Percentiles rank a stretch among this genome's conserved stretches.
Conservation (phyloP, 2,797 vertebrate genomes). For the Moxostoma hubbsi region DNA sequence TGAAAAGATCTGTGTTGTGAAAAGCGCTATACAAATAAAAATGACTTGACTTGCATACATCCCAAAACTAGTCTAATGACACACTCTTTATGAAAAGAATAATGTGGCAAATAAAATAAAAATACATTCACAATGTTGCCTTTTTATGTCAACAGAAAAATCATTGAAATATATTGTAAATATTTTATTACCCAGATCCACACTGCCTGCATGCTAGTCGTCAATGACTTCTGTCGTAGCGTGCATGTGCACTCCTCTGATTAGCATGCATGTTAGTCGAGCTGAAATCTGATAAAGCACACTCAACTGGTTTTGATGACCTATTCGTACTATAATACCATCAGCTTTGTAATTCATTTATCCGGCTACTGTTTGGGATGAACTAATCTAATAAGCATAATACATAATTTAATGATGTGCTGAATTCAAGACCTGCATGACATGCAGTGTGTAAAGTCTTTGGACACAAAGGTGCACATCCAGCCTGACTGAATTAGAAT, state of each 20-base stretch:
- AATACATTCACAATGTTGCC: too few species aligned
- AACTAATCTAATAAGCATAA: slow-evolving; percentile 49
- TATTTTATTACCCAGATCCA: too few species aligned
- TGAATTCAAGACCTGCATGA: too few species aligned
- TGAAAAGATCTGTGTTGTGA: too few species aligned
- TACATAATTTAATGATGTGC: slow-evolving; percentile 23
- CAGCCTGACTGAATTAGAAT: neutral
- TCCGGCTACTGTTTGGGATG: slow-evolving; percentile 7
- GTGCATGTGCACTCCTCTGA: neutral
- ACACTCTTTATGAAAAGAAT: too few species aligned
- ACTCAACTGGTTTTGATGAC: slow-evolving; percentile 28
- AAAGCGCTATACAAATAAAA: too few species aligned
- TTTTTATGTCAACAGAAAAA: too few species aligned
- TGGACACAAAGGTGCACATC: neutral
- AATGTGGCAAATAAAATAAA: too few species aligned
- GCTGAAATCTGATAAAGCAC: slow-evolving; percentile 42
- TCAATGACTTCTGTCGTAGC: neutral
- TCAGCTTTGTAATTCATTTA: slow-evolving; percentile 33
- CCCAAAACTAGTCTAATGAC: too few species aligned
- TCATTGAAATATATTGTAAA: too few species aligned
- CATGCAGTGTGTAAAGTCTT: neutral
- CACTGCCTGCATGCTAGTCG: neutral
- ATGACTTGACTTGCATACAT: too few species aligned
- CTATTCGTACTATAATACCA: slow-evolving; percentile 22
- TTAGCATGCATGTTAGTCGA: neutral